Conservation (phyloP, 2,797 vertebrate species). For the Pogonophryne albipinna region DNA sequence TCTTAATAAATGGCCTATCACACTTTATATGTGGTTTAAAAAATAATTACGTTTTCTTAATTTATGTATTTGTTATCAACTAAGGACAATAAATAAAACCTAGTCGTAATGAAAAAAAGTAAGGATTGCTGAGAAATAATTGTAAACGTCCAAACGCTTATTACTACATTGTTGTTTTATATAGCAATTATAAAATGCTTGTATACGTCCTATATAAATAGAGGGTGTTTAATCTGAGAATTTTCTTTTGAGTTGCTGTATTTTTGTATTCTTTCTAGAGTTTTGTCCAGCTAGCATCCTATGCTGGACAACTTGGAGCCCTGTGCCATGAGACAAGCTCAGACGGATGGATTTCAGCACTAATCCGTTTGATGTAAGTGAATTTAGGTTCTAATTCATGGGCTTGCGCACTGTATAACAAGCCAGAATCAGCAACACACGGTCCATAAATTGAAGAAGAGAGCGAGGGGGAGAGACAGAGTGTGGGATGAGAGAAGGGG, state of each 20-base stretch:
- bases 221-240: slow-evolving; percentile 11
- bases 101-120: neutral
- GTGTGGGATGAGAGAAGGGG: slow-evolving; percentile 81
- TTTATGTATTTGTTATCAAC: slow-evolving; percentile 3
- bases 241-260: slow-evolving; percentile 21
- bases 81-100: neutral
- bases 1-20: neutral
- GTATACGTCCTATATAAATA: neutral
- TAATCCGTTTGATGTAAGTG: slow-evolving; percentile 85
- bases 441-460: slow-evolving; percentile 76
- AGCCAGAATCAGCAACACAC: slow-evolving; percentile 79
- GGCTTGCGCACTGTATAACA: slow-evolving; percentile 78
- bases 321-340: slow-evolving; percentile 77
- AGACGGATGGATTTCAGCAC: slow-evolving; percentile 76
- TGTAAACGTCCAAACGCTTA: too few species aligned
- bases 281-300: slow-evolving; percentile 82
- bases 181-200: neutral
- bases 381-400: slow-evolving; percentile 84
- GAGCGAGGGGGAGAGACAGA: slow-evolving; percentile 65
- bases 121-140: neutral
- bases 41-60: neutral
- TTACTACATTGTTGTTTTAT: neutral
- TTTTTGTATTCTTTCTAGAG: slow-evolving; percentile 22
- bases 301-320: slow-evolving; percentile 84
- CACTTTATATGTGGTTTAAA: neutral